phyloP scores from a whole-genome alignment of 2,888 invertebrate genomes.

The Myopa testacea region DNA sequence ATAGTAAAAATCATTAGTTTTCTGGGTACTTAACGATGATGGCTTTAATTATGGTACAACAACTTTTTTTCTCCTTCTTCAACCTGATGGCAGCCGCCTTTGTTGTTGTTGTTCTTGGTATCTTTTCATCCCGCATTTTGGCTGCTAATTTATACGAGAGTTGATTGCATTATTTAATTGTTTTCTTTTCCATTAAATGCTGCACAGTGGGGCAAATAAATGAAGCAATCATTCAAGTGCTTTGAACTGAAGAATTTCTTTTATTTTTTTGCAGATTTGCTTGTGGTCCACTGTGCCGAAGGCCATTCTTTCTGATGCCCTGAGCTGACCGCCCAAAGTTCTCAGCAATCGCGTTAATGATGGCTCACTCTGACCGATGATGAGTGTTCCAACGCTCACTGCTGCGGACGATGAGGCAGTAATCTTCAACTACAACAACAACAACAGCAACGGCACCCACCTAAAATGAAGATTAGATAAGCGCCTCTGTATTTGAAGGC shows the following conservation, averaged over 20 bases:
- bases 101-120: slow-evolving; percentile 1
- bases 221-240: neutral
- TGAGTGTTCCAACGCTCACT: slow-evolving; percentile 6
- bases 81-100: neutral
- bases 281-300: slow-evolving; percentile 18
- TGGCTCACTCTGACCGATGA: slow-evolving; percentile 34
- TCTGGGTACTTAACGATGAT: slow-evolving; percentile 66
- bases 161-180: slow-evolving; percentile 43
- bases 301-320: neutral
- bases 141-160: slow-evolving; percentile 39
- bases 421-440: slow-evolving; percentile 26
- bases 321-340: slow-evolving; percentile 16
- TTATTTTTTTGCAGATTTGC: neutral
- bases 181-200: slow-evolving; percentile 9
- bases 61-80: neutral
- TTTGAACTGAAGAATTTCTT: no score
- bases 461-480: neutral
- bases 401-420: slow-evolving; percentile 22
- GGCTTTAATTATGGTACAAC: slow-evolving; percentile 63
- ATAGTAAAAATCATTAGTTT: slow-evolving; percentile 64
- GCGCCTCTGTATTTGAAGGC: neutral
- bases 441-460: slow-evolving; percentile 17
- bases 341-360: slow-evolving; percentile 39
- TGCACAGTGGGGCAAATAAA: slow-evolving; percentile 10
- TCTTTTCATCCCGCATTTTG: slow-evolving; percentile 18